These are phyloP conservation scores for Oophaga pumilio DNA, from an alignment of 2,113 vertebrate species.

Conservation along the genomic window DNA sequence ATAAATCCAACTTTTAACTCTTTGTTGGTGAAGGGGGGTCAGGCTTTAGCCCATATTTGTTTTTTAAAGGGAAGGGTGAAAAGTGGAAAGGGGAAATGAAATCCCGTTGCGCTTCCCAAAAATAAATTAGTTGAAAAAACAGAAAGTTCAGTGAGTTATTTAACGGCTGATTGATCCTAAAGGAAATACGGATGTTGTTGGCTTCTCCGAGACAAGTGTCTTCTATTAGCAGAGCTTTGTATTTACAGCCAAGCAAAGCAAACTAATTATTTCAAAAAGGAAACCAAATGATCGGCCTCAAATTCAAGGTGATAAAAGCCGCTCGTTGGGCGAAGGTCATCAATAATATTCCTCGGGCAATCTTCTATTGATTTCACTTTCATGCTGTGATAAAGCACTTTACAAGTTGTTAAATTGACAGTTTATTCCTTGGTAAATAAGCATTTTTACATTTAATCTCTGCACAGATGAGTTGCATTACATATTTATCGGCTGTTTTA, in stretches of 20 bases:
- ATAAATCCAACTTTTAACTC: constrained; percentile 67
- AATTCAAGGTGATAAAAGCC: constrained; percentile 86
- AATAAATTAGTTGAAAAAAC: constrained; percentile 84
- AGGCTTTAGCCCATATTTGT: constrained; percentile 64
- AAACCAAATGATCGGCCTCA: constrained; percentile 88
- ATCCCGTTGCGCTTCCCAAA: constrained; percentile 88
- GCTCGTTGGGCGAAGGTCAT: constrained; percentile 81
- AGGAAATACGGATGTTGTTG: constrained; percentile 81
- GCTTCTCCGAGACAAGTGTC: constrained; percentile 77
- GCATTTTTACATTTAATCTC: constrained; percentile 50
- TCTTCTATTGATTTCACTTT: constrained; percentile 86
- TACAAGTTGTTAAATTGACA: constrained; percentile 78
- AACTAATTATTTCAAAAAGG: constrained; percentile 87
- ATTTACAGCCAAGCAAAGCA: constrained; percentile 75
- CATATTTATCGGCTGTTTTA: constrained; percentile 45
- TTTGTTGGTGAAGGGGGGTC: constrained; percentile 54
- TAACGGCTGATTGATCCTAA: constrained; percentile 74
- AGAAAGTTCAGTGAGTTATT: constrained; percentile 81
- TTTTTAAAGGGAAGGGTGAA: constrained; percentile 62
- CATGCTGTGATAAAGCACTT: constrained; percentile 79
- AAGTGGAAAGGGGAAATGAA: constrained; percentile 78
- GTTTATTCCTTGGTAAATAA: constrained; percentile 72
- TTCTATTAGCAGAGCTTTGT: constrained; percentile 79
- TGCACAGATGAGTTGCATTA: constrained; percentile 56
- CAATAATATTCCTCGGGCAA: constrained; percentile 82